A percentile compares a stretch with the other conserved stretches of the same genome.
These are phyloP conservation scores for Dascillus cervinus DNA, from an alignment of 2,888 invertebrate species.

Conservation along the genomic window DNA sequence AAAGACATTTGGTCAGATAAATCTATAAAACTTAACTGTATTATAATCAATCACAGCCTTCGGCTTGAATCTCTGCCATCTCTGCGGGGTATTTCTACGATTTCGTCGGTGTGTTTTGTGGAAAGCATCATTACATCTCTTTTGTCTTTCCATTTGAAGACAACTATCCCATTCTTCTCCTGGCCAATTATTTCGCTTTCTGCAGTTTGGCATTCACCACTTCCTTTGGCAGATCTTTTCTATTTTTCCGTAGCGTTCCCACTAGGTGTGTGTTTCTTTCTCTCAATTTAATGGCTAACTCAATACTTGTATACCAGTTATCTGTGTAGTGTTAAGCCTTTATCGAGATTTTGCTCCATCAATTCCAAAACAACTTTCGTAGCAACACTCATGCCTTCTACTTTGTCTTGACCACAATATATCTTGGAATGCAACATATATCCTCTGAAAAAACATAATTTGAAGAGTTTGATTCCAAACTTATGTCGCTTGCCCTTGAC, in stretches of 20 bases:
- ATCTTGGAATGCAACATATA: conserved; percentile 2
- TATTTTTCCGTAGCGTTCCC: conserved; percentile 21
- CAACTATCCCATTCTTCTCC: conserved; percentile 6
- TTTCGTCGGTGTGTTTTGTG: conserved; percentile 4
- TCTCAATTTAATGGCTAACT: conserved; percentile 26
- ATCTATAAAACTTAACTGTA: conserved; percentile 13
- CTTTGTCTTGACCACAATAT: background rate
- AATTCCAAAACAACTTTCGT: conserved; percentile 10
- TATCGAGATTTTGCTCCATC: background rate
- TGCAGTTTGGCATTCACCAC: conserved; percentile 8
- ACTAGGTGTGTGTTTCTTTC: conserved; percentile 28
- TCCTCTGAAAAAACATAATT: conserved; percentile 1
- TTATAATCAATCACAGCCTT: conserved; percentile 14
- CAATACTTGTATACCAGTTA: conserved; percentile 31
- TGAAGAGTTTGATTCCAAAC: conserved; percentile 1
- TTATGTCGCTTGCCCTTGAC: background rate
- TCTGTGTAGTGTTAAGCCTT: conserved; percentile 26
- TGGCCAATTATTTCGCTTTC: conserved; percentile 6
- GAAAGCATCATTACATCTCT: conserved; percentile 7
- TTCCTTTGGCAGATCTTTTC: conserved; percentile 4
- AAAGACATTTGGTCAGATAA: conserved; percentile 11
- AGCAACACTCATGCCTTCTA: conserved; percentile 5
- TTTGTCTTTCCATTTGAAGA: conserved; percentile 12
- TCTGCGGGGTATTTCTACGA: background rate
- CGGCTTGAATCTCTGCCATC: conserved; percentile 10